phyloP scores from a whole-genome alignment of 2,888 invertebrate genomes.

The Aethes cnicana region DNA sequence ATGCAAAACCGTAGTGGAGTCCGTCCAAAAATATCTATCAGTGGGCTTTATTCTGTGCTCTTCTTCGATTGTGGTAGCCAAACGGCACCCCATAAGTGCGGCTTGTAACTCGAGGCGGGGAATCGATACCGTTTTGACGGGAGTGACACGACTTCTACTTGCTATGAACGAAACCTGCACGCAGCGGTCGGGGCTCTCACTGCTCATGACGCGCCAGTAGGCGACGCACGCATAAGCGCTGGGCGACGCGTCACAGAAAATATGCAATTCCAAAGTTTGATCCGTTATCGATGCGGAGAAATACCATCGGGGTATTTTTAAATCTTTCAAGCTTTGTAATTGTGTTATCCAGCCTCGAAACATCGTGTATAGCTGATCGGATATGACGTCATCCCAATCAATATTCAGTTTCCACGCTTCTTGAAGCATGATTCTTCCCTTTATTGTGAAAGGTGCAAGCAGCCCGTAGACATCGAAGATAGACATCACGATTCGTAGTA shows the following conservation, averaged over 20 bases:
- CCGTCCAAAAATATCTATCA: slow-evolving; percentile 5
- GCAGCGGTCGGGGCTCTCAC: slow-evolving; percentile 5
- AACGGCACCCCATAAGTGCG: slow-evolving; percentile 9
- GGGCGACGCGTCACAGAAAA: slow-evolving; percentile 21
- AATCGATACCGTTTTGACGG: slow-evolving; percentile 23
- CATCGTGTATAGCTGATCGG: neutral
- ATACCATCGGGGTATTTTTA: slow-evolving; percentile 26
- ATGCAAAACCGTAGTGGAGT: slow-evolving; percentile 28
- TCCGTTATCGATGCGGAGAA: neutral
- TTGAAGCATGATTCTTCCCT: slow-evolving; percentile 21
- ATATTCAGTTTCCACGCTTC: slow-evolving; percentile 20
- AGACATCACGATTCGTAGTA: slow-evolving; percentile 21
- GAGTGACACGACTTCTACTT: slow-evolving; percentile 25
- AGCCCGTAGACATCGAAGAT: slow-evolving; percentile 26
- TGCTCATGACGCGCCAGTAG: slow-evolving; percentile 12
- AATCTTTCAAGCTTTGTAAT: neutral
- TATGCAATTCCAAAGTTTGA: neutral
- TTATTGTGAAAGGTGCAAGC: slow-evolving; percentile 16
- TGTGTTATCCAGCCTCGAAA: slow-evolving; percentile 21
- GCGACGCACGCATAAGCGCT: slow-evolving; percentile 29
- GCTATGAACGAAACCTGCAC: slow-evolving; percentile 16
- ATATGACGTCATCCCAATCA: slow-evolving; percentile 20
- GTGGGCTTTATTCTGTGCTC: slow-evolving; percentile 9
- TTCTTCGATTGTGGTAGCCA: neutral
- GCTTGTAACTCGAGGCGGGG: slow-evolving; percentile 15